Percentiles rank a stretch among this genome's conserved stretches.
phyloP scores from a whole-genome alignment of 2,113 vertebrate genomes.

The Bos taurus region ARS-UCD2.0 NC_037343.1:31870001-31870500 shows the following conservation, averaged over 20 bases:
- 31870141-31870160: conserved; percentile 56
- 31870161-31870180: conserved; percentile 56
- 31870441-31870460: neutral
- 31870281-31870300: rapidly evolving
- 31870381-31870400: neutral
- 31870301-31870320: rapidly evolving
- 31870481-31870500: neutral
- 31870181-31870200: neutral
- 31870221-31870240: neutral
- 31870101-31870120: conserved; percentile 54
- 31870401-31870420: neutral
- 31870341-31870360: neutral
- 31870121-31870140: conserved; percentile 62
- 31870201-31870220: neutral
- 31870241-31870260: neutral
- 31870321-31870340: neutral
- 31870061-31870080: conserved; percentile 60
- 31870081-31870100: conserved; percentile 57
- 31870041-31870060: conserved; percentile 26
- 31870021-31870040: conserved; percentile 65
- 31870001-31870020: conserved; percentile 76
- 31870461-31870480: neutral
- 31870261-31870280: neutral
- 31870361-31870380: neutral
- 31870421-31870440: neutral